A percentile compares a stretch with the other conserved stretches of the same genome.
Evolutionary conservation across 37 sponge, comb jelly and placozoan genomes (phyloP).

Genomic region (Mnemiopsis leidyi): DNA sequence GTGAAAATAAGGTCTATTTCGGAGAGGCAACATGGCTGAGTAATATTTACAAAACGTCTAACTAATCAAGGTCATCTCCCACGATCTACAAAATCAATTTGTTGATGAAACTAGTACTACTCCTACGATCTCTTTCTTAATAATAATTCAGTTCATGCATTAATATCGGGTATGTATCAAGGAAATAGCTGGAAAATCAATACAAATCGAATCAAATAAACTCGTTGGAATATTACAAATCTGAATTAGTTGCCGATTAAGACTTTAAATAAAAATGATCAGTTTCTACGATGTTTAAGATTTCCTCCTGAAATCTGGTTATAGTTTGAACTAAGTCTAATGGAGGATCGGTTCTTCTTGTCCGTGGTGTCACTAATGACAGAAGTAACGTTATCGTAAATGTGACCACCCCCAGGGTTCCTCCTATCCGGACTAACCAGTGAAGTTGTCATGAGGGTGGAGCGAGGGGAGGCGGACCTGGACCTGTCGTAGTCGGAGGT

Average conservation of each 20-base stretch:
- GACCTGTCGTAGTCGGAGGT: neutral
- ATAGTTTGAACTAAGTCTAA: neutral
- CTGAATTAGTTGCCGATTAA: neutral
- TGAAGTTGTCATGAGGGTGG: neutral
- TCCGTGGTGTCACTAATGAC: neutral
- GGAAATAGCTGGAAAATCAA: too few relatives aligned
- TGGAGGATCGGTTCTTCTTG: too few relatives aligned
- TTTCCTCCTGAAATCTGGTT: neutral
- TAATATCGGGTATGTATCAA: too few relatives aligned
- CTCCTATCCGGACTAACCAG: neutral
- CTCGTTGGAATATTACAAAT: neutral
- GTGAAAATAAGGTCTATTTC: too few relatives aligned
- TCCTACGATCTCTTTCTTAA: too few relatives aligned
- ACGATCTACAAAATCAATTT: too few relatives aligned
- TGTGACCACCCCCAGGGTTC: neutral
- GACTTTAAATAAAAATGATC: neutral
- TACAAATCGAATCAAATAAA: too few relatives aligned
- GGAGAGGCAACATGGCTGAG: too few relatives aligned
- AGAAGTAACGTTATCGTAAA: neutral
- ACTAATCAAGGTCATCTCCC: too few relatives aligned
- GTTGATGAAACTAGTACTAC: too few relatives aligned
- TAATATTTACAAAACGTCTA: too few relatives aligned
- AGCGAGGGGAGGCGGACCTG: neutral
- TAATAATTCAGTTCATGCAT: too few relatives aligned
- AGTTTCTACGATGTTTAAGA: neutral